Percentiles rank a stretch among this genome's conserved stretches.
phyloP scores from a whole-genome alignment of 2,113 vertebrate genomes.

The Heterocephalus glaber region DNA sequence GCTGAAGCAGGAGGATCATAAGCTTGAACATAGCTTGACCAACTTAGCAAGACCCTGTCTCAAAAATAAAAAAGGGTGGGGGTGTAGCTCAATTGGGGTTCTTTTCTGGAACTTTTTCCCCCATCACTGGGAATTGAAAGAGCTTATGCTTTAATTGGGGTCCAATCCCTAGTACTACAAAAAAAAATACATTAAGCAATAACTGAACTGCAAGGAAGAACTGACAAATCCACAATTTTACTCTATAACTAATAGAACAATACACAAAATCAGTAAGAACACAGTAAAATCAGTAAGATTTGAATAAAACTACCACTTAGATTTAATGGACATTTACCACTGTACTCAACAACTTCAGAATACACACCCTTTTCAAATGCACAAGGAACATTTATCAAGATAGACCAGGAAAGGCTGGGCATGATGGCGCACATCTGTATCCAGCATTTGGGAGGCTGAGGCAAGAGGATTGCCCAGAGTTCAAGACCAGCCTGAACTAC shows the following conservation, averaged over 20 bases:
- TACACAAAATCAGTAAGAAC: background rate
- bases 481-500: background rate
- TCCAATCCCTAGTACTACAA: background rate
- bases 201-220: background rate
- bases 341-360: background rate
- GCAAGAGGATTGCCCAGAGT: background rate
- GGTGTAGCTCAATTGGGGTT: background rate
- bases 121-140: background rate
- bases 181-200: slow-evolving; percentile 27
- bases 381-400: background rate
- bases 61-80: background rate
- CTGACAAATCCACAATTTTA: background rate
- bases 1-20: background rate
- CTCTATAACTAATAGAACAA: background rate
- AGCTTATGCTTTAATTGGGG: background rate
- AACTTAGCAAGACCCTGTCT: background rate
- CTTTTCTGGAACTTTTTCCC: background rate
- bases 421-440: background rate
- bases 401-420: background rate
- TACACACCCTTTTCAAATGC: background rate
- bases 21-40: background rate
- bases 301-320: background rate
- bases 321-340: background rate
- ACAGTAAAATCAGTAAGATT: too few relatives aligned
- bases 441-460: background rate